phyloP scores from a whole-genome alignment of 2,113 vertebrate genomes.

The Bagarius yarrelli region DNA sequence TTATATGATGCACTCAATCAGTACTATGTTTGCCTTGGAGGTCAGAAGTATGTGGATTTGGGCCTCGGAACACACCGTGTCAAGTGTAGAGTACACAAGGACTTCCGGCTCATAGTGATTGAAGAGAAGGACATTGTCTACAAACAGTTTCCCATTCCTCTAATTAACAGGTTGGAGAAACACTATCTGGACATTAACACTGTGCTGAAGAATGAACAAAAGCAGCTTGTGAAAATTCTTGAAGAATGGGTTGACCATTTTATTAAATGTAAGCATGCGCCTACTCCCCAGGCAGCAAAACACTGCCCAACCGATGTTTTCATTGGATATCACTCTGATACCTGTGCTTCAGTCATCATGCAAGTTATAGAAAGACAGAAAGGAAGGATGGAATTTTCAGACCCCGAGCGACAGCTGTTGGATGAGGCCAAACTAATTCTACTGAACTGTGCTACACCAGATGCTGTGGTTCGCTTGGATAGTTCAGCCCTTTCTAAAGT shows the following conservation, averaged over 20 bases:
- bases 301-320: slow-evolving; percentile 82
- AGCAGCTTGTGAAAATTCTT: slow-evolving; percentile 68
- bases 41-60: slow-evolving; percentile 93
- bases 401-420: slow-evolving; percentile 56
- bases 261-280: slow-evolving; percentile 47
- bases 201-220: slow-evolving; percentile 76
- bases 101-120: slow-evolving; percentile 88
- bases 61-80: slow-evolving; percentile 94
- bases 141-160: slow-evolving; percentile 87
- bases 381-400: not conserved
- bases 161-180: slow-evolving; percentile 97
- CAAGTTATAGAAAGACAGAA: slow-evolving; percentile 72
- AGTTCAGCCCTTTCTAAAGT: slow-evolving; percentile 58
- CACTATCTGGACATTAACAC: slow-evolving; percentile 90
- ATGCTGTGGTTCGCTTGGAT: slow-evolving; percentile 81
- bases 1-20: slow-evolving; percentile 96
- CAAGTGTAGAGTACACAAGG: slow-evolving; percentile 89
- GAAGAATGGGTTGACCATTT: slow-evolving; percentile 77
- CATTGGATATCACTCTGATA: slow-evolving; percentile 85
- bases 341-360: slow-evolving; percentile 86
- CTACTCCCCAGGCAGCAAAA: slow-evolving; percentile 50
- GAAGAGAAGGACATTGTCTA: slow-evolving; percentile 92
- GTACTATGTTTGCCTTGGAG: slow-evolving; percentile 90
- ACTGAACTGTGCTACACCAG: slow-evolving; percentile 86
- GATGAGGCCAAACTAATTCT: slow-evolving; percentile 73